These are phyloP conservation scores for Dasypolia templi DNA, from an alignment of 2,888 invertebrate species.

Conservation along the genomic window DNA sequence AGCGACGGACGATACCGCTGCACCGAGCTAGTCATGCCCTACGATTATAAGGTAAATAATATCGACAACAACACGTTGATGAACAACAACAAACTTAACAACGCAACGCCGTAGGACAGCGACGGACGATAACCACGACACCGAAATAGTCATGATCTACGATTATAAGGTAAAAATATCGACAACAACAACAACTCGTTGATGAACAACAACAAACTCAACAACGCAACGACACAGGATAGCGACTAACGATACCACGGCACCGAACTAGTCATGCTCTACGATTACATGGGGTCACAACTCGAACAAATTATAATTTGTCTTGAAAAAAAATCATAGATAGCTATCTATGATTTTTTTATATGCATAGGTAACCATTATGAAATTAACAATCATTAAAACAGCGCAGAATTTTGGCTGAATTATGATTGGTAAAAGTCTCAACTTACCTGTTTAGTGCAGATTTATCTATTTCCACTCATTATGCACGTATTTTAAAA, in stretches of 20 bases:
- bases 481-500: too few species aligned
- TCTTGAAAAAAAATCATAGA: too few species aligned
- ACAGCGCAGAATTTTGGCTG: too few species aligned
- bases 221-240: constrained; percentile 76
- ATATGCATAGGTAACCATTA: too few species aligned
- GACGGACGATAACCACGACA: constrained; percentile 96
- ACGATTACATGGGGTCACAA: constrained; percentile 99
- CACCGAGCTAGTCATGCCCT: constrained; percentile 97
- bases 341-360: too few species aligned
- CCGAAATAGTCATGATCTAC: constrained; percentile 97
- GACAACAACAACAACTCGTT: constrained; percentile 75
- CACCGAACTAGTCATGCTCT: constrained; percentile 97
- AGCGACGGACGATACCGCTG: constrained; percentile 95
- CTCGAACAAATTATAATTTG: too few species aligned
- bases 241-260: constrained; percentile 95
- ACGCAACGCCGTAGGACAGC: constrained; percentile 83
- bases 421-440: too few species aligned
- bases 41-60: constrained; percentile 94
- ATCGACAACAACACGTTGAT: too few species aligned
- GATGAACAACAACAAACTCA: constrained; percentile 67
- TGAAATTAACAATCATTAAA: too few species aligned
- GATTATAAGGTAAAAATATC: constrained; percentile 94
- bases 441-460: too few species aligned
- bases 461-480: too few species aligned
- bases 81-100: constrained; percentile 69